phyloP scores from a whole-genome alignment of 2,888 invertebrate genomes.

The Slavum lentiscoides region DNA sequence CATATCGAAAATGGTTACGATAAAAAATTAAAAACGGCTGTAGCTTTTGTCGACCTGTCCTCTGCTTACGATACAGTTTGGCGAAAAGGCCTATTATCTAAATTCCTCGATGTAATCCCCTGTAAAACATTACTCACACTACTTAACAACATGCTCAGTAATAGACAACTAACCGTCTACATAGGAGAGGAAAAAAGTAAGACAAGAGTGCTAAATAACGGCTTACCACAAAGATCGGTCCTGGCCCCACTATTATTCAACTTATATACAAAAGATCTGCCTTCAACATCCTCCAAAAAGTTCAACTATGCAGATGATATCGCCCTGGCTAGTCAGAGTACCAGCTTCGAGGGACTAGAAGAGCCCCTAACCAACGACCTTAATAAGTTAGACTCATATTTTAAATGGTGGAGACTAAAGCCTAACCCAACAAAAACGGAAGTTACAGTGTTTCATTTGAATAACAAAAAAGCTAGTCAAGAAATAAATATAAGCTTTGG shows the following conservation, averaged over 20 bases:
- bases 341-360: too few species aligned
- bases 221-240: not conserved
- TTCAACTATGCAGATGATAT: constrained; percentile 2
- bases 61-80: not conserved
- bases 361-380: too few species aligned
- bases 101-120: not conserved
- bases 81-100: not conserved
- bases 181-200: too few species aligned
- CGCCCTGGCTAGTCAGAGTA: not conserved
- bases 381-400: too few species aligned
- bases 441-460: constrained; percentile 53
- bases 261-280: not conserved
- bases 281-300: constrained; percentile 2
- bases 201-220: too few species aligned
- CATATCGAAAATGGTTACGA: not conserved
- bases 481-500: not conserved
- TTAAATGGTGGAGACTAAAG: too few species aligned
- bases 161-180: too few species aligned
- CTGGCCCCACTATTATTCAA: not conserved
- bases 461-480: not conserved
- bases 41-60: not conserved
- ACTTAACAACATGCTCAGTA: not conserved
- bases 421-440: too few species aligned
- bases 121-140: not conserved
- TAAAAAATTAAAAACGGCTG: not conserved